A percentile compares a stretch with the other conserved stretches of the same genome.
These are phyloP conservation scores for Lucinisca nassula DNA, from an alignment of 2,888 invertebrate species.

Conservation along the genomic window DNA sequence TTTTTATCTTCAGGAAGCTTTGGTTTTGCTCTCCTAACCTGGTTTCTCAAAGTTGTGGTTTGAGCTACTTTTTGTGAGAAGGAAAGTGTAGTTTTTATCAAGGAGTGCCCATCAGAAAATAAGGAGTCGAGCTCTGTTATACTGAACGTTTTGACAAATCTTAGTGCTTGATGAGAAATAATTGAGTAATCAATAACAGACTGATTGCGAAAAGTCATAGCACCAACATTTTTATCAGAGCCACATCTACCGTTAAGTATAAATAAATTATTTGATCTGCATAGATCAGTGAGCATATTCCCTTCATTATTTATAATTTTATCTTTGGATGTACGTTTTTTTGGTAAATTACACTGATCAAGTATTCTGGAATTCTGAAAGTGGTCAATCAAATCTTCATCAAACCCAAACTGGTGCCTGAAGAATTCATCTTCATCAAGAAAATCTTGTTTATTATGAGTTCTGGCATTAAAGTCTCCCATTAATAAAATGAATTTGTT, in stretches of 20 bases:
- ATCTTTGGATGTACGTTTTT: background rate
- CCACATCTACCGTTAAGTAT: background rate
- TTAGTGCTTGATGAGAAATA: background rate
- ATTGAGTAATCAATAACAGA: constrained; percentile 1
- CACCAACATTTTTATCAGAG: background rate
- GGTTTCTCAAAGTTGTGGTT: too few relatives aligned
- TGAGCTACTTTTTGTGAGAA: too few relatives aligned
- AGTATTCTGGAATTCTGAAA: background rate
- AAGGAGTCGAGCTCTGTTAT: too few relatives aligned
- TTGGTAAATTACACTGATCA: background rate
- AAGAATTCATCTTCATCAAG: constrained; percentile 1
- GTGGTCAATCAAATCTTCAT: background rate
- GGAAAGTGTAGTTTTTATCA: too few relatives aligned
- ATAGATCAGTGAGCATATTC: background rate
- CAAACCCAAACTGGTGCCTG: background rate
- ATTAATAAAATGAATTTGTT: background rate
- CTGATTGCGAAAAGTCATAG: background rate
- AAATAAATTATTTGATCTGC: constrained; percentile 6
- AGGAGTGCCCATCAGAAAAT: too few relatives aligned
- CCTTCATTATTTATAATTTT: constrained; percentile 2
- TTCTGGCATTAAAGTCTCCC: constrained; percentile 1
- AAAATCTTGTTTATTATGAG: constrained; percentile 12
- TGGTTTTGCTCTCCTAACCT: too few relatives aligned
- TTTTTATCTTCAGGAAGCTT: too few relatives aligned
- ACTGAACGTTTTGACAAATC: too few relatives aligned